Evolutionary conservation across 37 sponge, comb jelly and placozoan genomes (phyloP).

Genomic region (Mnemiopsis leidyi): DNA sequence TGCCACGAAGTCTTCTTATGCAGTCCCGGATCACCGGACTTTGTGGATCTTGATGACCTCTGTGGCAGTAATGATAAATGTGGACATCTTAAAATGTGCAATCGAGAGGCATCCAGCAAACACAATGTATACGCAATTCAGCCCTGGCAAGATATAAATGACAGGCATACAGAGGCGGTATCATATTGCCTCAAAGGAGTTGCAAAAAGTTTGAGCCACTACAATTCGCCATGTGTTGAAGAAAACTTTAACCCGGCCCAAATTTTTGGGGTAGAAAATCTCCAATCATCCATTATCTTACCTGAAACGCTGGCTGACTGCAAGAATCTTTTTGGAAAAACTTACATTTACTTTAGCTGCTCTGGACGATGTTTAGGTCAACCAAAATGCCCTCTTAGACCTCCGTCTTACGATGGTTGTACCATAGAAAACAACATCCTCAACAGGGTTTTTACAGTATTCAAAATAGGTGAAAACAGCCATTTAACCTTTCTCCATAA

Average conservation of each 20-base stretch:
- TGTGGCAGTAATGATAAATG: neutral
- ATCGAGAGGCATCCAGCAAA: neutral
- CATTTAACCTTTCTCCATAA: neutral
- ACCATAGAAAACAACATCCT: neutral
- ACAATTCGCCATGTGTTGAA: neutral
- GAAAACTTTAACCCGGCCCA: neutral
- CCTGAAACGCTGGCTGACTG: neutral
- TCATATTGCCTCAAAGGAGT: neutral
- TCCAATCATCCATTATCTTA: neutral
- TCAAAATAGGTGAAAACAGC: neutral
- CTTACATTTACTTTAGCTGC: neutral
- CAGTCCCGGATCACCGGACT: neutral
- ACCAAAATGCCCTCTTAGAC: neutral
- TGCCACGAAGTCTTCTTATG: neutral
- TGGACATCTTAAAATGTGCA: neutral
- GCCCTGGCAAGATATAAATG: no score
- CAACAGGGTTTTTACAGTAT: neutral
- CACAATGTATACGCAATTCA: neutral
- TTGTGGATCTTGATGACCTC: neutral
- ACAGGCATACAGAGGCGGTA: neutral
- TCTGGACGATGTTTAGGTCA: neutral
- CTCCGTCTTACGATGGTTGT: neutral
- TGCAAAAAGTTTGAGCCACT: neutral
- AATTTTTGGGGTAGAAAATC: neutral
- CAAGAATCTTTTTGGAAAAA: neutral